phyloP scores from a whole-genome alignment of 2,797 vertebrate species.

The Lagorchestes hirsutus region DNA sequence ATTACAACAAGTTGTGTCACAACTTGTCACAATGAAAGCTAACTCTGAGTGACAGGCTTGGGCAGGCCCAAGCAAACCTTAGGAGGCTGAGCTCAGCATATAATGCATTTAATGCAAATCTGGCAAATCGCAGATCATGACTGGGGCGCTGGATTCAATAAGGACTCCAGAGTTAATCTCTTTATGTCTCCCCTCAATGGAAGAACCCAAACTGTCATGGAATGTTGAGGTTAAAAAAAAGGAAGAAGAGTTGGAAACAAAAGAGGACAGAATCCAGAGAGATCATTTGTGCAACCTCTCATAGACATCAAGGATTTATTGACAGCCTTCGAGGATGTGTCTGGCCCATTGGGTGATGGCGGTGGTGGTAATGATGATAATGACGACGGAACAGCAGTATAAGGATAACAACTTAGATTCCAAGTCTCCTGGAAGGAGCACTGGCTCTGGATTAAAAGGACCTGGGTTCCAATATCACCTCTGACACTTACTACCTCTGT shows the following conservation, averaged over 20 bases:
- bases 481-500: background rate
- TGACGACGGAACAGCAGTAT: background rate
- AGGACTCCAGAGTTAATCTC: background rate
- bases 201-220: background rate
- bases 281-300: background rate
- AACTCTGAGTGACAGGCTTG: constrained; percentile 60
- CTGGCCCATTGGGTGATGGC: background rate
- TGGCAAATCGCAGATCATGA: constrained; percentile 64
- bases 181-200: background rate
- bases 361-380: background rate
- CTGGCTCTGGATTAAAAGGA: background rate
- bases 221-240: background rate
- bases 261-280: constrained; percentile 23
- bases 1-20: constrained; percentile 57
- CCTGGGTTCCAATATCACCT: background rate
- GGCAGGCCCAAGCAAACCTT: constrained; percentile 48
- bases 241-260: background rate
- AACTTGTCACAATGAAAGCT: constrained; percentile 71
- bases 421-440: background rate
- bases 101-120: constrained; percentile 74
- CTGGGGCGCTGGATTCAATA: constrained; percentile 29
- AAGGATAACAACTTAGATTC: background rate
- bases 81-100: constrained; percentile 49
- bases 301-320: background rate
- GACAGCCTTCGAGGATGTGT: background rate